These are phyloP conservation scores for Melanerpes aurifrons DNA, from an alignment of 2,113 vertebrate species.

Conservation along the genomic window DNA sequence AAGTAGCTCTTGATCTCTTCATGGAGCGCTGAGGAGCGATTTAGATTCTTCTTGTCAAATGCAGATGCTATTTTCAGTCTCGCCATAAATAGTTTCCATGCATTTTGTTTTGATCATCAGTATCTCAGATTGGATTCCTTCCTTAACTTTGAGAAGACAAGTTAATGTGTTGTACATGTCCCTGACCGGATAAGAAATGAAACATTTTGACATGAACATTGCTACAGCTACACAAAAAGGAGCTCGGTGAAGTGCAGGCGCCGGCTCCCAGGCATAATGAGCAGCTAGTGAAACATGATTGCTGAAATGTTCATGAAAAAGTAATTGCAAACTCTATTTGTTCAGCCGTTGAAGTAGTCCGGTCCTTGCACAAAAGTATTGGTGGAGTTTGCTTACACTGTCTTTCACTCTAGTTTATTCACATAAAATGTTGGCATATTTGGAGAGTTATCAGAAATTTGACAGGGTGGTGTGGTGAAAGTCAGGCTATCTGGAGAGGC, in stretches of 20 bases:
- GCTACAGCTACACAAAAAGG: slow-evolving; percentile 25
- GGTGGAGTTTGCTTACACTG: slow-evolving; percentile 23
- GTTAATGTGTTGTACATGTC: not conserved
- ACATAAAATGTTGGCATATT: not conserved
- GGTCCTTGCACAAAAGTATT: not conserved
- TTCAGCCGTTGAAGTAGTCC: slow-evolving; percentile 25
- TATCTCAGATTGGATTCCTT: slow-evolving; percentile 30
- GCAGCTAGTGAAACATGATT: not conserved
- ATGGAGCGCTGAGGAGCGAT: not conserved
- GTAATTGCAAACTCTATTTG: slow-evolving; percentile 29
- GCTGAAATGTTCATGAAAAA: slow-evolving; percentile 19
- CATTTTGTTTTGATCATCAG: not conserved
- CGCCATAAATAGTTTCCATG: not conserved
- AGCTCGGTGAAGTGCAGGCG: not conserved
- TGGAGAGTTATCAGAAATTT: slow-evolving; percentile 17
- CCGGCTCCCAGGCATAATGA: not conserved
- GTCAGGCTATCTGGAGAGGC: slow-evolving; percentile 3
- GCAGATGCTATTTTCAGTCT: not conserved
- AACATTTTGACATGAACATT: slow-evolving; percentile 55
- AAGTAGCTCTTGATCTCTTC: not conserved
- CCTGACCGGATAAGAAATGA: slow-evolving; percentile 28
- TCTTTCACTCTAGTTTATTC: slow-evolving; percentile 32
- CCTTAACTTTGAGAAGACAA: slow-evolving; percentile 18
- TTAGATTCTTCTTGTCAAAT: not conserved
- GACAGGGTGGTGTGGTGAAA: not conserved